A percentile compares a stretch with the other conserved stretches of the same genome.
Evolutionary conservation across 1,140 invertebrate species (phyloP).

Genomic region (Thrips palmi): DNA sequence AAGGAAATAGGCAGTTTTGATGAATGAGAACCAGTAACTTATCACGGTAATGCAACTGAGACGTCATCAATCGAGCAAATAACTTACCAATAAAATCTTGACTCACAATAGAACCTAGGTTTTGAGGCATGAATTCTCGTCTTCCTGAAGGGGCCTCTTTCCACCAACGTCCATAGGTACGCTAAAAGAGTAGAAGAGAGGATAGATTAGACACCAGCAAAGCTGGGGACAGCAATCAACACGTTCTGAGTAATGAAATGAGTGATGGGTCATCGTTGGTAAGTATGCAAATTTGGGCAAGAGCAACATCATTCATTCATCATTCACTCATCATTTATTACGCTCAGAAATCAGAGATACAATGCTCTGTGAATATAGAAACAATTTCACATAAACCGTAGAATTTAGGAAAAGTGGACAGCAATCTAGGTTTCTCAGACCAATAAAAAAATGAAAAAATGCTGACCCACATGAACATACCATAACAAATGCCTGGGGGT

Average conservation of each 20-base stretch:
- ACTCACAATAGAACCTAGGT: slow-evolving; percentile 41
- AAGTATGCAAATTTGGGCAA: too few relatives aligned
- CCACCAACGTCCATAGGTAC: slow-evolving; percentile 84
- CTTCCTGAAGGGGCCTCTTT: slow-evolving; percentile 49
- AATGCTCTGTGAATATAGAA: background rate
- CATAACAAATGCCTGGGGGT: slow-evolving; percentile 74
- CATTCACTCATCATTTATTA: too few relatives aligned
- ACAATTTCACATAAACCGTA: background rate
- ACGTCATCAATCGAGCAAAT: slow-evolving; percentile 1
- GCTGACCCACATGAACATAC: slow-evolving; percentile 30
- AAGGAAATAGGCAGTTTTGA: slow-evolving; percentile 13
- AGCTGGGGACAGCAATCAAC: background rate
- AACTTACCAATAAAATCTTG: slow-evolving; percentile 70
- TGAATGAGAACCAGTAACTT: background rate
- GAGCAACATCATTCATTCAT: too few relatives aligned
- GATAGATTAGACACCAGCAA: background rate
- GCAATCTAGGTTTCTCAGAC: too few relatives aligned
- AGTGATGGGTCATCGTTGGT: too few relatives aligned
- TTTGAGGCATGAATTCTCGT: slow-evolving; percentile 51
- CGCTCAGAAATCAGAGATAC: too few relatives aligned
- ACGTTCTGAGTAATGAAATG: too few relatives aligned
- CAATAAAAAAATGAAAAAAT: slow-evolving; percentile 7
- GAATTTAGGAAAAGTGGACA: slow-evolving; percentile 2
- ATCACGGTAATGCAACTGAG: too few relatives aligned
- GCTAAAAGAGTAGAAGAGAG: slow-evolving; percentile 29